Conservation (phyloP, 2,888 invertebrate genomes). For the Pilophorus perplexus region DNA sequence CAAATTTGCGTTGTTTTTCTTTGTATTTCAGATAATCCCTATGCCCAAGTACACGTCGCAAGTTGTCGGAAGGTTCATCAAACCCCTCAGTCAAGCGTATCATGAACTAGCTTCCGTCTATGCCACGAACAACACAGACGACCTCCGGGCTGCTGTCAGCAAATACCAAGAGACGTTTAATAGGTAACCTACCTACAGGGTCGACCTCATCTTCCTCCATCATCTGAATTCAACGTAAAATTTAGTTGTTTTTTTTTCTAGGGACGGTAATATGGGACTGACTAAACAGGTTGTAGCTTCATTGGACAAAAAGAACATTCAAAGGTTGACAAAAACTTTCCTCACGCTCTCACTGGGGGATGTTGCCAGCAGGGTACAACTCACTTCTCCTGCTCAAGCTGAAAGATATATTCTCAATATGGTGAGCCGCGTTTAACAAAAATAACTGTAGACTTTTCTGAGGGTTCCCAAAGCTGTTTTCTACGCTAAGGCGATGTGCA, state of each 20-base stretch:
- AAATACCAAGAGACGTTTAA: constrained; percentile 80
- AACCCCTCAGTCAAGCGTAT: constrained; percentile 81
- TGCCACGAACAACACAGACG: constrained; percentile 67
- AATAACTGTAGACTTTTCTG: too few relatives aligned
- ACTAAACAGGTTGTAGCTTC: constrained; percentile 76
- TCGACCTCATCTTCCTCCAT: too few relatives aligned
- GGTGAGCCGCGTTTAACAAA: too few relatives aligned
- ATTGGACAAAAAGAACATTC: constrained; percentile 93
- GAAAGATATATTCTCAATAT: constrained; percentile 92
- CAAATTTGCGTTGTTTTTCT: too few relatives aligned
- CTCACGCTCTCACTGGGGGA: constrained; percentile 83
- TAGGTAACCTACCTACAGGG: constrained; percentile 55
- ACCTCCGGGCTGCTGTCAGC: constrained; percentile 64
- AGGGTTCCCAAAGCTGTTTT: too few relatives aligned
- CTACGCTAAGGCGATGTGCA: too few relatives aligned
- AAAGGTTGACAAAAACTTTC: constrained; percentile 92
- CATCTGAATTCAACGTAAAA: too few relatives aligned
- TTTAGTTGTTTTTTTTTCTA: constrained; percentile 50
- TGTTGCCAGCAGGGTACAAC: constrained; percentile 84
- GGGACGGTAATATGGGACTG: constrained; percentile 60
- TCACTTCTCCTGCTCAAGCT: constrained; percentile 80
- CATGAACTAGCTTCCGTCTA: constrained; percentile 85
- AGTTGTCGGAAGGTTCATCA: constrained; percentile 80
- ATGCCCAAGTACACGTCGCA: constrained; percentile 91
- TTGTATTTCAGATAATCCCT: constrained; percentile 57